Conservation (phyloP, 1,140 invertebrate species). For the Eupeodes corollae region DNA sequence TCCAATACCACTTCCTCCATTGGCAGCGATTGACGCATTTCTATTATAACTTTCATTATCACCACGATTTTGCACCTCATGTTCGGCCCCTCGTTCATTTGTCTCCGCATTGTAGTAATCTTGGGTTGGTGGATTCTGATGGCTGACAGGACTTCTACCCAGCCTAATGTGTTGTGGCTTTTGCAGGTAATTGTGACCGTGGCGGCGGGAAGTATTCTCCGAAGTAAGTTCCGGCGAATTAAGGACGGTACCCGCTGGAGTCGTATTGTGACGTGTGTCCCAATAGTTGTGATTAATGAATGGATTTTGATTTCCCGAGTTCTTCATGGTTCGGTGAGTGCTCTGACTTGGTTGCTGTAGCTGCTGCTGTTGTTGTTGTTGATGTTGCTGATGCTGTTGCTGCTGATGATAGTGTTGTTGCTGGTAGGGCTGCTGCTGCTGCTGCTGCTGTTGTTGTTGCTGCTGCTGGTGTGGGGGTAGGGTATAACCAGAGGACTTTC, state of each 20-base stretch:
- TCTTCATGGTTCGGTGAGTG: neutral
- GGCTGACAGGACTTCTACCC: constrained; percentile 24
- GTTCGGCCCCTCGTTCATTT: neutral
- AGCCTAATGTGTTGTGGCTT: constrained; percentile 16
- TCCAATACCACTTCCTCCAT: neutral
- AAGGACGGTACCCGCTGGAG: constrained; percentile 6
- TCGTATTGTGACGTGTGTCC: constrained; percentile 16
- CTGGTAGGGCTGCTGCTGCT: constrained; percentile 10
- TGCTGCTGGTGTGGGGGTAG: no score
- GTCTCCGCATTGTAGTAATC: neutral
- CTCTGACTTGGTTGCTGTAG: constrained; percentile 4
- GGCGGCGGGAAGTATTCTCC: neutral
- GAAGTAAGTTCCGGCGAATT: constrained; percentile 7
- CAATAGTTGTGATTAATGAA: constrained; percentile 36
- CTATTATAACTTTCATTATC: neutral
- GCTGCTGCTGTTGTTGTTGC: constrained; percentile 10
- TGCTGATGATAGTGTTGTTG: neutral
- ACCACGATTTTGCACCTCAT: no score
- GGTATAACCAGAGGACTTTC: no score
- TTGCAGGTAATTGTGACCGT: neutral
- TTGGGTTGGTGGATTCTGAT: no score
- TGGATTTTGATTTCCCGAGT: constrained; percentile 21
- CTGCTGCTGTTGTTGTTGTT: constrained; percentile 8
- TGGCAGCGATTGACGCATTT: neutral
- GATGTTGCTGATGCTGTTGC: no score